Base-by-base conservation (phyloP, 2,797 vertebrate species). In the Karalla daura region DNA sequence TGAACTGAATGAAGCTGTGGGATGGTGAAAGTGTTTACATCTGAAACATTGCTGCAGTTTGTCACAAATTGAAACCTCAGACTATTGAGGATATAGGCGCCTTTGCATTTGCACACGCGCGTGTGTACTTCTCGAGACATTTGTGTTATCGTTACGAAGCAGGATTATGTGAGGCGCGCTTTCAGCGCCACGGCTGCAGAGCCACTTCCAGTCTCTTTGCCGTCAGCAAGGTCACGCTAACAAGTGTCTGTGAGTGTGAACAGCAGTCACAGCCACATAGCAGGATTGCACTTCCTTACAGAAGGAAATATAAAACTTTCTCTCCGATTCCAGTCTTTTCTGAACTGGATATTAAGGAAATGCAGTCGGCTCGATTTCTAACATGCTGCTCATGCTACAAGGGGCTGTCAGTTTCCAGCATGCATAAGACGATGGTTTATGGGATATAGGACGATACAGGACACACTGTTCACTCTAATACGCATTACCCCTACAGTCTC, bases 111-210 rank as follows among this genome's bases (percentile, higher is more conserved):
- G 37, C 17, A 50, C 32, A 24, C 28, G 35, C 14, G 7, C 27
- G 17, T 23, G 40, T 18, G 25, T 20, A 50, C 30, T 11, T 37
- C 44, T 62, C 40, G 33, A 10, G 28, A 35, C 27, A 17, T 45
- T 66, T 0, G 1, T 65, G 55, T 30, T 46, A 33, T 70, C 43
- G 54, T 47, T 21, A 10, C 5, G 35, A 18, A 51, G 24, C 35
- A 32, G 46, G 27, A 32, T 23, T 28, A 28, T 37, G 23, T 23
- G 24, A 52, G 28, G 39, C 7, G 10, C 7, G 39, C 39, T 27
- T 51, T 14, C 28, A 28, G 39, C 46, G 30, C 46, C 28, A 36
- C 0, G n/a, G 2, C 17, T 17, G 44, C 8, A 15, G n/a, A 47
- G 24, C n/a, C 5, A 24, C 7, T 8, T 4, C 32, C 21, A 35